Evolutionary conservation across 2,113 vertebrate species (phyloP).

Genomic region (Mesocricetus auratus): DNA sequence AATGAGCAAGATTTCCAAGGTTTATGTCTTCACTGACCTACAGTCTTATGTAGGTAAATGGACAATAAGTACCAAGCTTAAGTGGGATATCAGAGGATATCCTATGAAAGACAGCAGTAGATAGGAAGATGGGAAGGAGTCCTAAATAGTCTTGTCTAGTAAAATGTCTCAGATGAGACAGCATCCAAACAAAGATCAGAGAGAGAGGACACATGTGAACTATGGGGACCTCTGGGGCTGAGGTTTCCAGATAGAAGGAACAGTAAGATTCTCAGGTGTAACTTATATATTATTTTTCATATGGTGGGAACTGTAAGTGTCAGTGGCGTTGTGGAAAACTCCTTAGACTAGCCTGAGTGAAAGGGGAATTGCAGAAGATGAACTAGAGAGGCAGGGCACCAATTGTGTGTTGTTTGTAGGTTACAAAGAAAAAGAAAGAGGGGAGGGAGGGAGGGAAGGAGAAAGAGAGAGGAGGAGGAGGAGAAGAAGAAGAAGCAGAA

Average conservation of each 20-base stretch:
- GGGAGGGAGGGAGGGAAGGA: too few relatives aligned
- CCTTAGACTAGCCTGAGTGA: not conserved
- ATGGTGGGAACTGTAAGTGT: not conserved
- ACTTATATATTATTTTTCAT: not conserved
- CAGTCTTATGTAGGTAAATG: not conserved
- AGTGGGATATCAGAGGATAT: not conserved
- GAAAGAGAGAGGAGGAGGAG: too few relatives aligned
- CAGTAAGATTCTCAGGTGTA: not conserved
- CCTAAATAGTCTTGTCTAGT: not conserved
- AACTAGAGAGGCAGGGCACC: not conserved
- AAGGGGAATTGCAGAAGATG: too few relatives aligned
- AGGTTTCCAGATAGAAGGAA: not conserved
- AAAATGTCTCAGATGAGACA: not conserved
- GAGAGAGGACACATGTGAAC: not conserved
- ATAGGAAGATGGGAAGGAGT: not conserved
- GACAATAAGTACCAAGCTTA: not conserved
- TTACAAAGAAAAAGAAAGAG: not conserved
- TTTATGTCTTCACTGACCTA: not conserved
- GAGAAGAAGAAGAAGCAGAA: too few relatives aligned
- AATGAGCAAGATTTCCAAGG: not conserved
- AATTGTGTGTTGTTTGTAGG: not conserved
- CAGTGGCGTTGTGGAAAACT: not conserved
- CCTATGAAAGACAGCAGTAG: not conserved
- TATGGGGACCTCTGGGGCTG: too few relatives aligned
- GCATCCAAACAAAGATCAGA: not conserved